Conservation (phyloP, 2,888 invertebrate genomes). For the Drosophila siamana region DNA sequence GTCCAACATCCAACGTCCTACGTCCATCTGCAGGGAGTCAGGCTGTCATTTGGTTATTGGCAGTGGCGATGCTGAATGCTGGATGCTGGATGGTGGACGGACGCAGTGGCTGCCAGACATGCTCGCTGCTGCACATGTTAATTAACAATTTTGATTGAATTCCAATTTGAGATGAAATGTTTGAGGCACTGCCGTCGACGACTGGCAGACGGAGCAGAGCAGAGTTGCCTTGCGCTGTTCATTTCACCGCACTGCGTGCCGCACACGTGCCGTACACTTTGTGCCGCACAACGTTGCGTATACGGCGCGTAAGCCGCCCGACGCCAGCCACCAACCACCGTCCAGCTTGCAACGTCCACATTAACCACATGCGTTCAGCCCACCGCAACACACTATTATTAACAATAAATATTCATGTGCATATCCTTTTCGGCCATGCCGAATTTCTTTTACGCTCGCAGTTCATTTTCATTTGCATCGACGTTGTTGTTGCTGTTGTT, state of each 20-base stretch:
- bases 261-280: constrained; percentile 37
- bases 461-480: constrained; percentile 6
- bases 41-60: constrained; percentile 18
- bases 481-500: background rate
- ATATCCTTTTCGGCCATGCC: constrained; percentile 12
- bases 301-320: background rate
- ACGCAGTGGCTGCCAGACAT: constrained; percentile 28
- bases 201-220: too few species aligned
- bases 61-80: background rate
- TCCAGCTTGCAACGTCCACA: too few species aligned
- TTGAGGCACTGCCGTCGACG: constrained; percentile 31
- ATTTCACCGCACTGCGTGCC: constrained; percentile 39
- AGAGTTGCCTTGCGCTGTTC: constrained; percentile 34
- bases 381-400: constrained; percentile 8
- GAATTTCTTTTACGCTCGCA: constrained; percentile 16
- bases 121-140: constrained; percentile 73
- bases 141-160: constrained; percentile 82
- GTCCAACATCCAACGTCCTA: background rate
- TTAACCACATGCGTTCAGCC: too few species aligned
- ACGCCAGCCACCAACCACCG: background rate
- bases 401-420: constrained; percentile 28
- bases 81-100: background rate
- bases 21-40: constrained; percentile 1
- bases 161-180: constrained; percentile 74
- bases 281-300: constrained; percentile 16